Conservation (phyloP, 2,888 invertebrate species). For the Shargacucullia verbasci region DNA sequence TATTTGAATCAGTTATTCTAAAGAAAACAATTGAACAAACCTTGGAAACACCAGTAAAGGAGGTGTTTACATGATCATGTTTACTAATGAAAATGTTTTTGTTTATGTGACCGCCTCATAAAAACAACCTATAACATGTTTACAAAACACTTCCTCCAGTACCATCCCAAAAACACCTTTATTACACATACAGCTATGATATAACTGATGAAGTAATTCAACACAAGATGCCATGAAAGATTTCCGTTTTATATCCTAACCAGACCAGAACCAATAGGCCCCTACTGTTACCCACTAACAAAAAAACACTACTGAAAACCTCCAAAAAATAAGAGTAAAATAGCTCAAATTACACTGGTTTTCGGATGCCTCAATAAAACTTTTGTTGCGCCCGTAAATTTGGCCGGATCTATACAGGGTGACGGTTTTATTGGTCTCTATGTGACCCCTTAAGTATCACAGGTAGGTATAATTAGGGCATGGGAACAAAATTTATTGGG, state of each 20-base stretch:
- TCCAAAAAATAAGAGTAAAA: slow-evolving; percentile 6
- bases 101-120: too few species aligned
- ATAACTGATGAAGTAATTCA: slow-evolving; percentile 15
- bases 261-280: slow-evolving; percentile 43
- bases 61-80: too few species aligned
- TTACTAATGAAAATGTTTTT: too few species aligned
- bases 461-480: slow-evolving; percentile 51
- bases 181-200: slow-evolving; percentile 1
- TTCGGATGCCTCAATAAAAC: slow-evolving; percentile 49
- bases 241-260: slow-evolving; percentile 31
- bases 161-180: slow-evolving; percentile 17
- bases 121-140: too few species aligned
- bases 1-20: too few species aligned
- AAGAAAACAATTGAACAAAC: too few species aligned
- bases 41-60: too few species aligned
- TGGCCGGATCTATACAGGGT: slow-evolving; percentile 49
- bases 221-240: slow-evolving; percentile 25
- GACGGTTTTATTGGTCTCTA: slow-evolving; percentile 59
- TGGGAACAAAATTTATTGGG: slow-evolving; percentile 46
- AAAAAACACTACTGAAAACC: slow-evolving; percentile 19
- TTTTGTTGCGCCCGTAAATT: slow-evolving; percentile 60
- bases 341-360: slow-evolving; percentile 40
- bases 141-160: not conserved
- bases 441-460: slow-evolving; percentile 42
- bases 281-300: slow-evolving; percentile 8